A percentile compares a stretch with the other conserved stretches of the same genome.
phyloP scores from a whole-genome alignment of 2,888 invertebrate genomes.

The Neoaliturus tenellus region DNA sequence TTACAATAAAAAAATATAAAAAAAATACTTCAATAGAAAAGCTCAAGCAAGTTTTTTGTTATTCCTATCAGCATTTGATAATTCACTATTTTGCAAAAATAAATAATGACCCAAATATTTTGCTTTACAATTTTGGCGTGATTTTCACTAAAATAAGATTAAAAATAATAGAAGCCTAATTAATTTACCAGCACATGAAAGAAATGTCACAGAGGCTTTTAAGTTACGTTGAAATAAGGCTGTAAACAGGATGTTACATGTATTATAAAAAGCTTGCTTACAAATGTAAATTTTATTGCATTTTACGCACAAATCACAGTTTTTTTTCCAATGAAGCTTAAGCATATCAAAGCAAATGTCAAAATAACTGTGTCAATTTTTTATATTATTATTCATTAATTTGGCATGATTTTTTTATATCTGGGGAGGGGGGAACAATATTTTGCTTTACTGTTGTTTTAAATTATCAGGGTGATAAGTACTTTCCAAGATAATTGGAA shows the following conservation, averaged over 20 bases:
- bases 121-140: not conserved
- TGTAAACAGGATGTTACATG: not conserved
- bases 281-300: not conserved
- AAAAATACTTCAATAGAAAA: not conserved
- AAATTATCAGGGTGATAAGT: too few relatives aligned
- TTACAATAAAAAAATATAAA: not conserved
- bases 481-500: too few relatives aligned
- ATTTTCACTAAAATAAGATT: not conserved
- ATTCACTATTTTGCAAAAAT: too few relatives aligned
- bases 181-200: not conserved
- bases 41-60: slow-evolving; percentile 11
- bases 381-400: too few relatives aligned
- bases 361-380: too few relatives aligned
- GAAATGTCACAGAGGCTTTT: not conserved
- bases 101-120: too few relatives aligned
- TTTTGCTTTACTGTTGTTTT: too few relatives aligned
- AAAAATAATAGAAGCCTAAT: not conserved
- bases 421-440: too few relatives aligned
- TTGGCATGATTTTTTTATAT: too few relatives aligned
- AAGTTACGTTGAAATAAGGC: not conserved
- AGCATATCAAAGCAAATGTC: not conserved
- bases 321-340: not conserved
- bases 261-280: not conserved
- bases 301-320: not conserved
- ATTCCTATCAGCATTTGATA: not conserved